Percentiles rank a stretch among this genome's conserved stretches.
phyloP scores from a whole-genome alignment of 2,113 vertebrate species.

The Antechinus stuartii region DNA sequence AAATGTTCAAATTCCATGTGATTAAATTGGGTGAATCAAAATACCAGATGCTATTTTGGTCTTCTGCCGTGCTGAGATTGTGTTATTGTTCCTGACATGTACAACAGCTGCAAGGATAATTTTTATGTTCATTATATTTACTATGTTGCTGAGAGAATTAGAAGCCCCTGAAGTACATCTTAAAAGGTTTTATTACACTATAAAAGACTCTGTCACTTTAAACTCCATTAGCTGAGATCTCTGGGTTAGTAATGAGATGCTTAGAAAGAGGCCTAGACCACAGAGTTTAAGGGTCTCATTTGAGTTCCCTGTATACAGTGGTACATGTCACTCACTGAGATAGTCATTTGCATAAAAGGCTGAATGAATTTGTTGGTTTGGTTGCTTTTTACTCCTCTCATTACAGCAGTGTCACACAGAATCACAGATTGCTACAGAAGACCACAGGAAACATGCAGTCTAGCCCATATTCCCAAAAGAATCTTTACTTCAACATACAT shows the following conservation, averaged over 20 bases:
- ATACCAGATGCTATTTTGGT: conserved; percentile 83
- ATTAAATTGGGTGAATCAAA: conserved; percentile 83
- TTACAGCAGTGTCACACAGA: neutral
- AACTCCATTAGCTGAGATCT: conserved; percentile 78
- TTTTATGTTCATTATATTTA: conserved; percentile 86
- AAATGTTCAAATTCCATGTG: conserved; percentile 77
- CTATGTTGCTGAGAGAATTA: conserved; percentile 81
- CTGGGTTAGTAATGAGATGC: conserved; percentile 78
- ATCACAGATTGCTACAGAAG: neutral
- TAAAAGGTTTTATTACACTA: conserved; percentile 83
- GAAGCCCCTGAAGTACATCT: conserved; percentile 84
- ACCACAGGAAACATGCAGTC: neutral
- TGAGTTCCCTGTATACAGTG: neutral
- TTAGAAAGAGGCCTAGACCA: conserved; percentile 51
- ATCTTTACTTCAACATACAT: neutral
- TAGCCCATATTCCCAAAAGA: neutral
- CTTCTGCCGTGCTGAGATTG: conserved; percentile 75
- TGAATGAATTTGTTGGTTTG: conserved; percentile 54
- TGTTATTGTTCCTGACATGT: conserved; percentile 84
- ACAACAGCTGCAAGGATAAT: conserved; percentile 85
- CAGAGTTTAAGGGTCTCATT: conserved; percentile 47
- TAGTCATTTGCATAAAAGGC: conserved; percentile 37
- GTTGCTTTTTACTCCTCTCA: conserved; percentile 19
- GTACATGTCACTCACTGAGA: neutral
- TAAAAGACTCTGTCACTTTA: conserved; percentile 84